These are phyloP conservation scores for Datnioides undecimradiatus DNA, from an alignment of 2,113 vertebrate species.

Conservation along the genomic window DNA sequence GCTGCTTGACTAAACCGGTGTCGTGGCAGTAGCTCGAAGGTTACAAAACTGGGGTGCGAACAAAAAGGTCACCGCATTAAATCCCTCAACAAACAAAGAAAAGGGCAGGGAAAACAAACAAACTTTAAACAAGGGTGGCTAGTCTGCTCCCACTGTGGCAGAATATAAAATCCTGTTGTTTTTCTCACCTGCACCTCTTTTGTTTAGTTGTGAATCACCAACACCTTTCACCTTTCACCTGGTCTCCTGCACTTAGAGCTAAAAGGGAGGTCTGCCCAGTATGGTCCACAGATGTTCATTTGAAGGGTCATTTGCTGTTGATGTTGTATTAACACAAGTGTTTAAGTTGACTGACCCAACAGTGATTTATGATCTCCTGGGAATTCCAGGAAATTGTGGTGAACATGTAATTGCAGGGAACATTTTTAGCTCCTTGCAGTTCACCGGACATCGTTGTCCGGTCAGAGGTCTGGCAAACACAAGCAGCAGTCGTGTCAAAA, in stretches of 20 bases:
- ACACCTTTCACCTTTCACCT: slow-evolving; percentile 69
- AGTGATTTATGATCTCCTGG: slow-evolving; percentile 76
- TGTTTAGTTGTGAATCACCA: slow-evolving; percentile 52
- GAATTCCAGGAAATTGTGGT: slow-evolving; percentile 68
- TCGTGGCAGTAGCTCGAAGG: background rate
- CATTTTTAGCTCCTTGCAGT: slow-evolving; percentile 54
- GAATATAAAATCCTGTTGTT: slow-evolving; percentile 14
- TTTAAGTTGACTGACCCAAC: slow-evolving; percentile 68
- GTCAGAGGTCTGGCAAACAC: slow-evolving; percentile 37
- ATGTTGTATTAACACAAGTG: slow-evolving; percentile 74
- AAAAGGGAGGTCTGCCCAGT: slow-evolving; percentile 50
- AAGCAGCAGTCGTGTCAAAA: slow-evolving; percentile 14
- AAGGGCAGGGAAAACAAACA: slow-evolving; percentile 16
- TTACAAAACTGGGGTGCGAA: background rate
- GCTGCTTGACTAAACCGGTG: background rate
- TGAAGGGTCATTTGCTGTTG: slow-evolving; percentile 78
- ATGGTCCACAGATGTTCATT: slow-evolving; percentile 82
- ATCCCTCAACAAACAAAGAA: slow-evolving; percentile 19
- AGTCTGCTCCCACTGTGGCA: background rate
- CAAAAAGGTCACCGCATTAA: slow-evolving; percentile 24
- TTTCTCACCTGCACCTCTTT: slow-evolving; percentile 43
- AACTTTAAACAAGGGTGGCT: background rate
- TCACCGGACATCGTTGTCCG: slow-evolving; percentile 44
- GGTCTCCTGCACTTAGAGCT: slow-evolving; percentile 43
- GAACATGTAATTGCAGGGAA: slow-evolving; percentile 65